Evolutionary conservation across 1,140 invertebrate species (phyloP), one percentile per base, ranked within the genome.

Genomic region (Oreohelix idahoensis): DNA sequence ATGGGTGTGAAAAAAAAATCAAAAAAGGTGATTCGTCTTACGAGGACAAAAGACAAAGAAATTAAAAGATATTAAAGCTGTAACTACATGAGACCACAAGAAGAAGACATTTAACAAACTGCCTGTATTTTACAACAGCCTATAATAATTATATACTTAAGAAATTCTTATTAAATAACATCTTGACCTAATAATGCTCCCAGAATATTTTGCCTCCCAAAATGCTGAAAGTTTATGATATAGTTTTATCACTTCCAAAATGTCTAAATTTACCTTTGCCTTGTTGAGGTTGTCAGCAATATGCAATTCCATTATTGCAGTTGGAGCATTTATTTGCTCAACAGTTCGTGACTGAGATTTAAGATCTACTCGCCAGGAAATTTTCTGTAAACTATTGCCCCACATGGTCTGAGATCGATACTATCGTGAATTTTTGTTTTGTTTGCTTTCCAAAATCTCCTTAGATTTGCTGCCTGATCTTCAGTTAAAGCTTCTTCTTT

Each of bases 381-480:
- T 86, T 84, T 89, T 87, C 53, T 92, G 88, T 42, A 92, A 75
- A 39, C 85, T 87, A 83, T 91, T 91, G 45, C 89, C 88, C 91
- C 91, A 92, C 58, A 87, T 90, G n/a, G 89, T 89, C 76, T 89
- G 86, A 79, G 87, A 73, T 26, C 88, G 42, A 92, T 84, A 80
- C 83, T 89, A 23, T 92, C 91, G 82, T 92, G 91, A 81, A 92
- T 90, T 88, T 90, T 90, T 58, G 85, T 89, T 85, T 89, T 89
- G 81, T 92, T 88, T 53, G 83, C 86, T 87, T 90, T 92, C 91
- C 91, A 92, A 77, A 92, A 92, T 77, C 90, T 92, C 70, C 89
- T 84, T n/a, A 90, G 84, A 29, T 84, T 89, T 87, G 89, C 89
- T 1, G 89, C 89, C 84, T 91, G 87, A 35, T 90, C 88, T 85